Evolutionary conservation across 1,140 invertebrate species (phyloP).

Genomic region (Zophobas atratus): DNA sequence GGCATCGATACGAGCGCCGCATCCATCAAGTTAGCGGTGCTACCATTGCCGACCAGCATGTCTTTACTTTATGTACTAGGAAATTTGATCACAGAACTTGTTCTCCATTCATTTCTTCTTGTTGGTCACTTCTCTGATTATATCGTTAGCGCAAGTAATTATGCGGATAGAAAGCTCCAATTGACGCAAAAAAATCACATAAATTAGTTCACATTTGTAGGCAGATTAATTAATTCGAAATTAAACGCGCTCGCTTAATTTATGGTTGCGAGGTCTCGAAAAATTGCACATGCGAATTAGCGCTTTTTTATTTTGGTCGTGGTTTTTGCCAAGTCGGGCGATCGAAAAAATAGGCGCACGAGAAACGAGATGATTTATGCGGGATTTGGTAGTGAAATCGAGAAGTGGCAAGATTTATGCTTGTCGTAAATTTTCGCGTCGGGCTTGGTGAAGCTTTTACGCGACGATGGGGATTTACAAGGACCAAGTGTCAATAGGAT

Average conservation of each 20-base stretch:
- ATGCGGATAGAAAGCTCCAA: slow-evolving; percentile 44
- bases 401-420: slow-evolving; percentile 18
- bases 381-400: slow-evolving; percentile 33
- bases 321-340: background rate
- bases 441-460: slow-evolving; percentile 24
- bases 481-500: background rate
- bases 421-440: slow-evolving; percentile 13
- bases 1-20: slow-evolving; percentile 46
- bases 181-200: slow-evolving; percentile 19
- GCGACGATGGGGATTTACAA: slow-evolving; percentile 15
- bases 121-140: slow-evolving; percentile 47
- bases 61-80: slow-evolving; percentile 46
- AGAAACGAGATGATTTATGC: slow-evolving; percentile 31
- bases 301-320: background rate
- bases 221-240: slow-evolving; percentile 39
- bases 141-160: slow-evolving; percentile 43
- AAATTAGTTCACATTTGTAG: slow-evolving; percentile 41
- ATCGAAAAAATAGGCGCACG: background rate
- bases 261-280: slow-evolving; percentile 2
- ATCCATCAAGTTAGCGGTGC: slow-evolving; percentile 49
- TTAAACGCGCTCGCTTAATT: slow-evolving; percentile 20
- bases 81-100: slow-evolving; percentile 49
- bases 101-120: slow-evolving; percentile 45
- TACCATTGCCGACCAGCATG: slow-evolving; percentile 42
- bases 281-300: background rate